Conservation (phyloP, 2,888 invertebrate species). For the Gari tellinella region DNA sequence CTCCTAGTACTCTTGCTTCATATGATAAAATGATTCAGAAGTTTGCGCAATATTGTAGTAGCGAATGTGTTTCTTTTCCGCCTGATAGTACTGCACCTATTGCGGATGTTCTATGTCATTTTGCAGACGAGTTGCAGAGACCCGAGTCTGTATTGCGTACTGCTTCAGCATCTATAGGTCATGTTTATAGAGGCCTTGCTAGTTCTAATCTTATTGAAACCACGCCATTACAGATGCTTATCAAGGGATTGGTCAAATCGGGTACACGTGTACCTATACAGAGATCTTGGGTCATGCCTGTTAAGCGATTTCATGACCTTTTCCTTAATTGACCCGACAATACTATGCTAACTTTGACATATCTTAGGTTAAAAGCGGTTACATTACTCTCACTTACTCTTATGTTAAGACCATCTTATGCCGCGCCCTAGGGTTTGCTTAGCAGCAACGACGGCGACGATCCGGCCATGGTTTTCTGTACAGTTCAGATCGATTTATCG, state of each 20-base stretch:
- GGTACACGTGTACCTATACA: conserved; percentile 4
- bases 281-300: background rate
- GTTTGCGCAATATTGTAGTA: background rate
- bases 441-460: background rate
- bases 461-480: conserved; percentile 2
- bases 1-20: background rate
- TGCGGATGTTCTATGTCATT: background rate
- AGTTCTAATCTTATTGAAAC: background rate
- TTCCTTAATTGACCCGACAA: background rate
- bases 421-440: background rate
- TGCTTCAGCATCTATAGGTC: background rate
- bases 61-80: background rate
- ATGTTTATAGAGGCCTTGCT: background rate
- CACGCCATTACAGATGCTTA: background rate
- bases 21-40: conserved; percentile 8
- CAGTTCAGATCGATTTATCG: background rate
- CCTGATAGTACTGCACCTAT: background rate
- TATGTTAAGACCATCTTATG: conserved; percentile 14
- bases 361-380: conserved; percentile 7
- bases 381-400: conserved; percentile 7
- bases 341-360: background rate
- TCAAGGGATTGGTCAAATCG: conserved; percentile 1
- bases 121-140: background rate
- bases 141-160: conserved; percentile 1
- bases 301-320: background rate